Base-by-base conservation (phyloP, 2,888 invertebrate genomes). In the Acronicta psi region DNA sequence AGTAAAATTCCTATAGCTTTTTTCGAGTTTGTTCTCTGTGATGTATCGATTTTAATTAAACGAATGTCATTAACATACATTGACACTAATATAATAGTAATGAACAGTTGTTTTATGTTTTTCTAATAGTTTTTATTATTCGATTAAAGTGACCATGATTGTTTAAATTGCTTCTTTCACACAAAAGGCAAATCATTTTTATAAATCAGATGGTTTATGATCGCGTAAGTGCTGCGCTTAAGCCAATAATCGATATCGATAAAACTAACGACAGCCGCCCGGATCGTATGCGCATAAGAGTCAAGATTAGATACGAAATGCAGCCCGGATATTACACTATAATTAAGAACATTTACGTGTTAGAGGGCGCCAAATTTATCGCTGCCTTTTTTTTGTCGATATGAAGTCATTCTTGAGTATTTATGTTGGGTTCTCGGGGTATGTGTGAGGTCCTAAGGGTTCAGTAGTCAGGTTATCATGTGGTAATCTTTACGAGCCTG, bases 291-390 rank as follows among this genome's bases (percentile, higher is more conserved):
- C 84, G 77, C 85, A 86, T 89, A 87, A 86, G 90, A 90, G 85
- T 86, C 82, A 78, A 86, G 93, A 93, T 92, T 92, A 92, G 93
- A 93, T 93, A 92, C 78, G 77, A 84, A 88, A 87, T 80, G 81
- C 84, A 81, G 80, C 82, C 91, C 88, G 89, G 90, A 91, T 88
- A 91, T 93, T 91, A 92, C 90, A 90, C 88, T 89, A 90, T 92
- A 93, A 93, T 93, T 93, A 94, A 93, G 90, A 88, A 89, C 92
- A 89, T 93, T 92, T 90, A 93, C 92, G 91, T 92, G 91, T 91
- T 88, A 80, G 85, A 71, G 89, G 93, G 94, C 93, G 94, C 93
- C 93, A 94, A 93, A 93, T 93, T 91, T 93, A 93, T 92, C 93
- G 93, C 91, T 87, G 90, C 87, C 88, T 92, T 93, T 93, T 92